A percentile compares a stretch with the other conserved stretches of the same genome.
These are phyloP conservation scores for Hesperophylax magnus DNA, from an alignment of 1,140 invertebrate species.

Conservation along the genomic window DNA sequence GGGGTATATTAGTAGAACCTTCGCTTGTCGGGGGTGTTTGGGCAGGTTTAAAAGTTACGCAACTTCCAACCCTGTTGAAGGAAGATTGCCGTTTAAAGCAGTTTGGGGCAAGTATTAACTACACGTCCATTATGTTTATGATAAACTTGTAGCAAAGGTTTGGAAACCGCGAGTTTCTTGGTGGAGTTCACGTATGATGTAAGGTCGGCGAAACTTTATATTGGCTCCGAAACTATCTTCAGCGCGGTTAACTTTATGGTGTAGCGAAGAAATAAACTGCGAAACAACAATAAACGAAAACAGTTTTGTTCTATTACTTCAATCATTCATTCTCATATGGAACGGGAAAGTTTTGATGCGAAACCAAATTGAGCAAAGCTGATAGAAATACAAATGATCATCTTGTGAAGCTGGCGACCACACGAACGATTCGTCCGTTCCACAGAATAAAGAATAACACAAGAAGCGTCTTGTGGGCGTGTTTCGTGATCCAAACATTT, in stretches of 20 bases:
- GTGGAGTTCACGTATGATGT: constrained; percentile 9
- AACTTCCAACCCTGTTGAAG: background rate
- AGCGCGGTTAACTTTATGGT: background rate
- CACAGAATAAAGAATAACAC: too few species aligned
- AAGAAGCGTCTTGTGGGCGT: too few species aligned
- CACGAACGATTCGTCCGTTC: background rate
- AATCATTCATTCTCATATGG: background rate
- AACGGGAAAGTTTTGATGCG: background rate
- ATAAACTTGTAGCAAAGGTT: constrained; percentile 14
- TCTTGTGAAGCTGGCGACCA: background rate
- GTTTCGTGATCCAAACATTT: too few species aligned
- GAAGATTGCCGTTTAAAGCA: constrained; percentile 27
- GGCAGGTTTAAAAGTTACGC: constrained; percentile 18
- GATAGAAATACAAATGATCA: constrained; percentile 1
- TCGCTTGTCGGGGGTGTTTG: background rate
- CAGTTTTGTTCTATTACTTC: constrained; percentile 1
- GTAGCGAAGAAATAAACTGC: background rate
- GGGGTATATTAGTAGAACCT: background rate
- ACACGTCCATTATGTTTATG: constrained; percentile 19
- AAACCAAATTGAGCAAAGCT: background rate
- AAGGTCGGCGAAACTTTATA: constrained; percentile 15
- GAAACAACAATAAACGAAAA: constrained; percentile 11
- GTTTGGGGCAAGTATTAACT: constrained; percentile 33
- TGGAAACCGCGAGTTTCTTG: background rate
- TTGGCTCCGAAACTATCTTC: constrained; percentile 12